Evolutionary conservation across 2,797 vertebrate genomes (phyloP).

Genomic region (Pelodytes ibericus): DNA sequence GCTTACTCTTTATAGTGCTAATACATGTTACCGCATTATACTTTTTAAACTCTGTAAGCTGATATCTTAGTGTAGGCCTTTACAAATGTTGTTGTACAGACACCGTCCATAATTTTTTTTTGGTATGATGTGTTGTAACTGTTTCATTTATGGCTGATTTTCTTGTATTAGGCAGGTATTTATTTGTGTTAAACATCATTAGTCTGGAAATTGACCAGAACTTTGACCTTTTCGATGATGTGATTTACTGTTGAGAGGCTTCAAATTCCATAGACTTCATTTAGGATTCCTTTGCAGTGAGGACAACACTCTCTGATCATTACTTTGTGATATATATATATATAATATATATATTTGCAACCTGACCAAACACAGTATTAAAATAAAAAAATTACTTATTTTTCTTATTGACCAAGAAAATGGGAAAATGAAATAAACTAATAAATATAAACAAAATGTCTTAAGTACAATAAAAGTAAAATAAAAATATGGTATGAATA

Average conservation of each 20-base stretch:
- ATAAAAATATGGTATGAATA: too few species aligned
- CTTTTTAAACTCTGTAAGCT: constrained; percentile 5
- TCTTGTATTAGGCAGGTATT: constrained; percentile 72
- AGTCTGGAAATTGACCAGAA: constrained; percentile 73
- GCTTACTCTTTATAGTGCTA: not conserved
- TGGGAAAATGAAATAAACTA: too few species aligned
- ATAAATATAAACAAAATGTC: too few species aligned
- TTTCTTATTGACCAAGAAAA: too few species aligned
- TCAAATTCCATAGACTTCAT: constrained; percentile 67
- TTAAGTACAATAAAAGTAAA: too few species aligned
- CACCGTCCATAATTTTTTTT: constrained; percentile 10
- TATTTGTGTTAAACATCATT: constrained; percentile 73
- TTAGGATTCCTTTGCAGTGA: constrained; percentile 62
- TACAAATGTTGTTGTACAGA: not conserved
- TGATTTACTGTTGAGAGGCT: constrained; percentile 69
- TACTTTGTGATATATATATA: too few species aligned
- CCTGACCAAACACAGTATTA: too few species aligned
- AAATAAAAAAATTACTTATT: too few species aligned
- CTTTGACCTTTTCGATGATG: constrained; percentile 75
- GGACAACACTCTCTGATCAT: too few species aligned
- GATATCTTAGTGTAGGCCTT: constrained; percentile 1
- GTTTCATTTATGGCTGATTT: constrained; percentile 69
- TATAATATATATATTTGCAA: too few species aligned
- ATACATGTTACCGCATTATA: constrained; percentile 2
- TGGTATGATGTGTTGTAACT: constrained; percentile 19